A percentile compares a stretch with the other conserved stretches of the same genome.
These are phyloP conservation scores for Helicoverpa armigera DNA, from an alignment of 1,140 invertebrate species.

Conservation along the genomic window DNA sequence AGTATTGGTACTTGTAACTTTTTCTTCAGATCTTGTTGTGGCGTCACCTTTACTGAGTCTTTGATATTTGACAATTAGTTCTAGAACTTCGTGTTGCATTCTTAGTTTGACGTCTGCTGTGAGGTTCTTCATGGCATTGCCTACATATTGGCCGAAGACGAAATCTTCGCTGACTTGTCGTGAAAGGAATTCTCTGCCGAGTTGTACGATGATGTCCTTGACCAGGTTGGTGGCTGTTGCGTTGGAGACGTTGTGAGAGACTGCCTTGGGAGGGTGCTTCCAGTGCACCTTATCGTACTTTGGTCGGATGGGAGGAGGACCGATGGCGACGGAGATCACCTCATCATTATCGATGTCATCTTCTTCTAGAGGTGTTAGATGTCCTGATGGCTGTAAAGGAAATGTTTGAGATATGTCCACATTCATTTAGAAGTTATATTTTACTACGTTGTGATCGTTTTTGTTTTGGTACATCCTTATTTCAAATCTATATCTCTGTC, in stretches of 20 bases:
- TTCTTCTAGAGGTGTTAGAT: constrained; percentile 73
- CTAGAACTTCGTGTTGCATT: constrained; percentile 80
- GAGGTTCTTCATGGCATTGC: constrained; percentile 74
- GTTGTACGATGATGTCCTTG: constrained; percentile 70
- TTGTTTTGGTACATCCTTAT: too few species aligned
- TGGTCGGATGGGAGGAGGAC: constrained; percentile 71
- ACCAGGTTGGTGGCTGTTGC: constrained; percentile 61
- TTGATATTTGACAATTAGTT: constrained; percentile 76
- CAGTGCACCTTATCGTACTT: constrained; percentile 69
- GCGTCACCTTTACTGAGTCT: constrained; percentile 61
- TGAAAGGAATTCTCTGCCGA: constrained; percentile 74
- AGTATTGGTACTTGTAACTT: constrained; percentile 1
- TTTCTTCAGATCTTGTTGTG: constrained; percentile 57
- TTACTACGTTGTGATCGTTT: too few species aligned
- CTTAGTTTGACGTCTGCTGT: constrained; percentile 66
- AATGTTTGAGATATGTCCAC: neutral
- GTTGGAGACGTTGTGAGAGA: constrained; percentile 39
- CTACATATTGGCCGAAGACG: constrained; percentile 79
- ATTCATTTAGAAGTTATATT: too few species aligned
- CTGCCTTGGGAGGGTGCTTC: constrained; percentile 58
- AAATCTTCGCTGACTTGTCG: constrained; percentile 79
- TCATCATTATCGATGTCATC: constrained; percentile 82
- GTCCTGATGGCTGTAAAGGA: constrained; percentile 70
- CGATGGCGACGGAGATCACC: constrained; percentile 77
- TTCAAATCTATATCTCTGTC: too few species aligned